Percentiles rank a stretch among this genome's conserved stretches.
Evolutionary conservation across 2,888 invertebrate species (phyloP).

Genomic region (Lithophane semibrunnea): DNA sequence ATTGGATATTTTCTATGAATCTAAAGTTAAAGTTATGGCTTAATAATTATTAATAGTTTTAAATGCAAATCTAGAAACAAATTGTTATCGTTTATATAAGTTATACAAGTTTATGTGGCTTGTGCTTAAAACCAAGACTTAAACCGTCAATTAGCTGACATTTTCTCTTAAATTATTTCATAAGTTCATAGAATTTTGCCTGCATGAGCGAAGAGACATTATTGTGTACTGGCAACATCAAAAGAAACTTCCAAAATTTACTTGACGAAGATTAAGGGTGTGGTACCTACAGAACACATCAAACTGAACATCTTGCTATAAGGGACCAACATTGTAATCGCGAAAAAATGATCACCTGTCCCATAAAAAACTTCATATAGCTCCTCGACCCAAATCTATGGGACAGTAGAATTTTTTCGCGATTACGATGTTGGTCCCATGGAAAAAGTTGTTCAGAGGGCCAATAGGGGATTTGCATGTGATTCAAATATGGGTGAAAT

Average conservation of each 20-base stretch:
- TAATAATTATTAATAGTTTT: conserved; percentile 46
- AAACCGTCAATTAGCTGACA: conserved; percentile 5
- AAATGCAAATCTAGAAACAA: conserved; percentile 45
- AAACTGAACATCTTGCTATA: background rate
- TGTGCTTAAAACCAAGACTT: conserved; percentile 26
- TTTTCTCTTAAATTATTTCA: conserved; percentile 16
- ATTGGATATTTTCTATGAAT: conserved; percentile 1
- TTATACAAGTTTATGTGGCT: conserved; percentile 31
- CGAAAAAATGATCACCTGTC: background rate
- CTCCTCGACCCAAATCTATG: background rate
- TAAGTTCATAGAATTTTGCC: background rate
- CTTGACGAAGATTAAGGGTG: background rate
- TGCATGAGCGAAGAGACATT: background rate
- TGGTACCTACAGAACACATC: background rate
- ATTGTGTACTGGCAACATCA: background rate
- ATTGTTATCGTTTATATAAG: conserved; percentile 39
- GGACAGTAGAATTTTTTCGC: background rate
- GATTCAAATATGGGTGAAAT: no score
- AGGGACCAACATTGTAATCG: background rate
- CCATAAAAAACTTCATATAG: background rate
- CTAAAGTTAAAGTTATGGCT: conserved; percentile 26
- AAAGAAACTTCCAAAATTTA: background rate
- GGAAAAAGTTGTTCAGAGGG: no score
- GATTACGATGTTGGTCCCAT: no score
- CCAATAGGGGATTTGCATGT: no score